Conservation (phyloP, 2,113 vertebrate genomes). For the Copsychus sechellarum region DNA sequence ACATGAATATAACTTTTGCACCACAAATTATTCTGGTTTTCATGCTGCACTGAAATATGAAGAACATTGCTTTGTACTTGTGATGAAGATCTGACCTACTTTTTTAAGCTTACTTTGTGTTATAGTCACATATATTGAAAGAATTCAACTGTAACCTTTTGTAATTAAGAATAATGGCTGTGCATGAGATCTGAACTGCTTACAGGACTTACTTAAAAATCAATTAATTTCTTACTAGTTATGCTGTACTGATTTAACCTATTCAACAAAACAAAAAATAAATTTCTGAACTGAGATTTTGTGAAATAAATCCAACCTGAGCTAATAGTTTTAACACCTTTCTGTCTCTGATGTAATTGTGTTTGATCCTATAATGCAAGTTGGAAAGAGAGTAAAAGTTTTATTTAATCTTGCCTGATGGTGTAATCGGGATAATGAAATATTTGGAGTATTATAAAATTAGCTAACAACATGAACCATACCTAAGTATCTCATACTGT, state of each 20-base stretch:
- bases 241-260: constrained; percentile 31
- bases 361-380: constrained; percentile 35
- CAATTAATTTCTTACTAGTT: constrained; percentile 72
- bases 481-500: not conserved
- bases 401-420: constrained; percentile 32
- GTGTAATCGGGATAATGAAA: constrained; percentile 46
- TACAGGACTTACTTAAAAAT: constrained; percentile 66
- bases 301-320: constrained; percentile 9
- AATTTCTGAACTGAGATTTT: constrained; percentile 46
- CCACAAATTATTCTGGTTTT: not conserved
- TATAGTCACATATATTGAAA: constrained; percentile 49
- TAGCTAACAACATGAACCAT: not conserved
- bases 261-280: constrained; percentile 55
- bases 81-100: constrained; percentile 27
- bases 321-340: constrained; percentile 54
- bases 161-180: constrained; percentile 67
- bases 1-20: not conserved
- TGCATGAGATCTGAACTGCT: constrained; percentile 42
- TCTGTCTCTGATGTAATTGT: constrained; percentile 50
- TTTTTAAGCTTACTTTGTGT: constrained; percentile 28
- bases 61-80: not conserved
- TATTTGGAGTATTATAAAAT: constrained; percentile 3
- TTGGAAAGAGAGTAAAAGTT: constrained; percentile 45
- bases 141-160: constrained; percentile 59
- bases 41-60: not conserved